Base-by-base conservation (phyloP, 2,797 vertebrate species). In the Hypotaenidia philippensis region DNA sequence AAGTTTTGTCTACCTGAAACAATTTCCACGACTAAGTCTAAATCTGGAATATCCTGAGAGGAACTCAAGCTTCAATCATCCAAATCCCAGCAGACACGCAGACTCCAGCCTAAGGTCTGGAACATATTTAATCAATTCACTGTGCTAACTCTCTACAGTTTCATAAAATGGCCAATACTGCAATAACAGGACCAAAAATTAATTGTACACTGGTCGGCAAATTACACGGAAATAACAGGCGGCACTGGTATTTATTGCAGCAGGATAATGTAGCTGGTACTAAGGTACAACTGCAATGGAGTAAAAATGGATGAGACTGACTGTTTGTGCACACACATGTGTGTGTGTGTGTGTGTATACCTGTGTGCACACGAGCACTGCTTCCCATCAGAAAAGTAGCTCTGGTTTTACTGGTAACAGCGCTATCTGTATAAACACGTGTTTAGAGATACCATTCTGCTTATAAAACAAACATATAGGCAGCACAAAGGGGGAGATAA, bases 91-190 rank as follows among this genome's bases (percentile, higher is more conserved):
- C 74, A 89, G 87, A 90, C 71, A 29, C 49, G 11, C 56, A 68
- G 88, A 77, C 91, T 94, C 81, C 89, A 90, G 94, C 71, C 95
- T 71, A 92, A 93, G 93, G 93, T 93, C 88, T 89, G 92, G 64
- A 96, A 94, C 71, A 75, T 45, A 87, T 94, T 96, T 96, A 92
- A 97, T 93, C 94, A 96, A 93, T 91, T 84, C 85, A 71, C 74
- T 82, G n/a, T 32, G 36, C 59, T 89, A 79, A 81, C 79, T 76
- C 84, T 71, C 92, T 41, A 57, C 61, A 95, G 94, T 79, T 95
- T 95, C 94, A 95, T 92, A 70, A 94, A 93, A 90, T 55, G 90
- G 91, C 93, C 96, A 87, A 76, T 90, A 82, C 74, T 88, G 80
- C 95, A 95, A 56, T 79, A 97, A 88, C 91, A 90, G 80, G 70